A percentile compares a stretch with the other conserved stretches of the same genome.
Conservation (phyloP, 2,797 vertebrate species). For the Mormyrops boulengeri region DNA sequence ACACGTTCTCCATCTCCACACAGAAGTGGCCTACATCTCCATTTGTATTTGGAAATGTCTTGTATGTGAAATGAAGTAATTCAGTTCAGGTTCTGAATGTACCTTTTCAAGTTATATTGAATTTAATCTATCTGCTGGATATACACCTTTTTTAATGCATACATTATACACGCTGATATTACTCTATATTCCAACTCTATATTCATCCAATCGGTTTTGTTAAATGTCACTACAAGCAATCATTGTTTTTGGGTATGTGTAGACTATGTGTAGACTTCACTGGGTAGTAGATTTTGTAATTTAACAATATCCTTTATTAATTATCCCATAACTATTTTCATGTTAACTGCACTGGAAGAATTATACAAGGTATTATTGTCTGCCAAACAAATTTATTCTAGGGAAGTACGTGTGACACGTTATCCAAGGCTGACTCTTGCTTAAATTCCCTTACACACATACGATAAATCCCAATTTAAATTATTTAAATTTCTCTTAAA, state of each 20-base stretch:
- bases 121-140: neutral
- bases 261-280: neutral
- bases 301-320: neutral
- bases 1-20: conserved; percentile 57
- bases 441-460: neutral
- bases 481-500: neutral
- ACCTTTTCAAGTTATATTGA: conserved; percentile 28
- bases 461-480: neutral
- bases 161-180: neutral
- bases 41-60: conserved; percentile 81
- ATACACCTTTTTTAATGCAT: neutral
- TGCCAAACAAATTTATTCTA: neutral
- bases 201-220: neutral
- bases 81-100: conserved; percentile 47
- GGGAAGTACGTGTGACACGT: neutral
- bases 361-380: neutral
- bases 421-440: neutral
- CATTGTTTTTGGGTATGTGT: neutral
- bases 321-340: neutral
- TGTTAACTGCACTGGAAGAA: neutral
- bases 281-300: neutral
- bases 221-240: neutral
- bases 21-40: conserved; percentile 74
- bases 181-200: neutral
- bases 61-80: conserved; percentile 79